A percentile compares a stretch with the other conserved stretches of the same genome.
Evolutionary conservation across 2,888 invertebrate genomes (phyloP).

Genomic region (Brachynemurus nebulosus): DNA sequence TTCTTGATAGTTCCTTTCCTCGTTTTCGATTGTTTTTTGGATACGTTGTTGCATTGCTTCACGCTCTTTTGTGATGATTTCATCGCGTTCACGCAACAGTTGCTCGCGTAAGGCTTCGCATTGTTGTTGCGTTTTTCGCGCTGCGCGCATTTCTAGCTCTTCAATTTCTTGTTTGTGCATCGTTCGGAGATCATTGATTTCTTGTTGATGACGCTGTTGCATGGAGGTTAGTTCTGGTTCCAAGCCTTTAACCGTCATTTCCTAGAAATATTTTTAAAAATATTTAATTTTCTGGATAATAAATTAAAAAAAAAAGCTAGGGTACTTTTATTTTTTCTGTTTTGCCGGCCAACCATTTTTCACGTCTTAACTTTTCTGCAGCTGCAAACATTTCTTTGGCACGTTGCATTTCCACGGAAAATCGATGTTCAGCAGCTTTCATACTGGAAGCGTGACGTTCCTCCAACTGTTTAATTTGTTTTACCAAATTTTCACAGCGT

Average conservation of each 20-base stretch:
- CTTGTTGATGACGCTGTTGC: conserved; percentile 51
- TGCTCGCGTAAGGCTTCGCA: conserved; percentile 45
- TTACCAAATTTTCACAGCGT: conserved; percentile 53
- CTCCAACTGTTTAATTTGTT: conserved; percentile 49
- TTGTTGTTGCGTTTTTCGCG: conserved; percentile 44
- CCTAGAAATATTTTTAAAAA: conserved; percentile 31
- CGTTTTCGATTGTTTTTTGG: conserved; percentile 39
- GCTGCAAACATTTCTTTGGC: conserved; percentile 63
- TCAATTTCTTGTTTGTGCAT: conserved; percentile 52
- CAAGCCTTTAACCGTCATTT: conserved; percentile 74
- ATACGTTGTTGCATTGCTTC: conserved; percentile 43
- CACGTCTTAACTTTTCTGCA: conserved; percentile 58
- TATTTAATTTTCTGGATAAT: not conserved
- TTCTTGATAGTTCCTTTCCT: conserved; percentile 40
- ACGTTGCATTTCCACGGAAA: conserved; percentile 59
- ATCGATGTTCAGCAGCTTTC: conserved; percentile 57
- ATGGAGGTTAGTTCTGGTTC: conserved; percentile 72
- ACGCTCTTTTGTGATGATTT: conserved; percentile 44
- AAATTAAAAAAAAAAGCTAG: not conserved
- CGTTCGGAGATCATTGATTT: conserved; percentile 51
- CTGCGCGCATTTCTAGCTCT: conserved; percentile 44
- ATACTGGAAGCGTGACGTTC: conserved; percentile 48
- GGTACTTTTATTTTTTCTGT: conserved; percentile 72
- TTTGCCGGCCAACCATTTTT: conserved; percentile 71
- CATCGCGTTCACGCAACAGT: conserved; percentile 46